Percentiles rank a stretch among this genome's conserved stretches.
Evolutionary conservation across 2,797 vertebrate genomes (phyloP).

Genomic region (Pampus argenteus): DNA sequence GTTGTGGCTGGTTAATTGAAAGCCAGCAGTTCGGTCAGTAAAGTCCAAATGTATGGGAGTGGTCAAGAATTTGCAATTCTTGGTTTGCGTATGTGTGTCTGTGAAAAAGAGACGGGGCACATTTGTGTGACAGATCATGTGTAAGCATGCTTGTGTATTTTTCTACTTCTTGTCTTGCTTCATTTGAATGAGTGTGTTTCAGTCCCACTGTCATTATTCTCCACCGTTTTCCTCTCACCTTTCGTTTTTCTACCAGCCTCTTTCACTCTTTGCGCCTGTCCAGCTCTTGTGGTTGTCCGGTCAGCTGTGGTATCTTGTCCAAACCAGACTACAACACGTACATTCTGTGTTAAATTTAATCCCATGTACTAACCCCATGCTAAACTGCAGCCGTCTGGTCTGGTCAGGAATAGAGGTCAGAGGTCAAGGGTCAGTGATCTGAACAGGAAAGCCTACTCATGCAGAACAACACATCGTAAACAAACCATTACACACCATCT

Average conservation of each 20-base stretch:
- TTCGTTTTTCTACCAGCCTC: constrained; percentile 10
- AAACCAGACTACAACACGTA: background rate
- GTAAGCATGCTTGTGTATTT: background rate
- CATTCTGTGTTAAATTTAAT: constrained; percentile 31
- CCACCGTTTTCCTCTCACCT: constrained; percentile 15
- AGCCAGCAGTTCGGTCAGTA: constrained; percentile 75
- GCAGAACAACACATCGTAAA: constrained; percentile 79
- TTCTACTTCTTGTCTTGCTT: constrained; percentile 1
- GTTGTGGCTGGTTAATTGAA: constrained; percentile 83
- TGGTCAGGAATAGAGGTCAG: constrained; percentile 53
- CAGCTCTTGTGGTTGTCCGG: constrained; percentile 16
- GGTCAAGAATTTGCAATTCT: constrained; percentile 58
- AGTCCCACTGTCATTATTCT: constrained; percentile 22
- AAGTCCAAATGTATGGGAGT: constrained; percentile 67
- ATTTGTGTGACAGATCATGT: constrained; percentile 33
- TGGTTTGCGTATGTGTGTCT: constrained; percentile 36
- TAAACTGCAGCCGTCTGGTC: constrained; percentile 51
- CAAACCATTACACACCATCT: constrained; percentile 81
- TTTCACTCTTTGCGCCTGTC: background rate
- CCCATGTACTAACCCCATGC: constrained; percentile 3
- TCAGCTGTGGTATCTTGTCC: constrained; percentile 12
- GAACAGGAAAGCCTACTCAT: constrained; percentile 72
- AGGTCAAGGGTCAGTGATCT: constrained; percentile 69
- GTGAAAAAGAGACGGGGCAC: constrained; percentile 19
- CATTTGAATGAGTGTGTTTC: constrained; percentile 5